Percentiles rank a stretch among this genome's conserved stretches.
Evolutionary conservation across 2,888 invertebrate genomes (phyloP).

Genomic region (Calameuta idolon): DNA sequence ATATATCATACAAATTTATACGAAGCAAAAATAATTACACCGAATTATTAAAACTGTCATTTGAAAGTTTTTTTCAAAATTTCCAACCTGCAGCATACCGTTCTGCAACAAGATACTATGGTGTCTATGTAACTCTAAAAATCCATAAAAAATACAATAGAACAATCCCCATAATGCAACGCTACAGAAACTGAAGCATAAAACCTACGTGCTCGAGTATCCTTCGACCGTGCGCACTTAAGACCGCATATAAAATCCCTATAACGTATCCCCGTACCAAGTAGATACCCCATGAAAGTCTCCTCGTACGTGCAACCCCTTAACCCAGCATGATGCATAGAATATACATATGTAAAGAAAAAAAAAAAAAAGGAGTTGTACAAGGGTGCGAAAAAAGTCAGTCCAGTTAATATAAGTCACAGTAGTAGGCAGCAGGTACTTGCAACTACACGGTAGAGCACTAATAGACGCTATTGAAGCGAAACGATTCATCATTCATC

Average conservation of each 20-base stretch:
- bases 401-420: background rate
- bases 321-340: background rate
- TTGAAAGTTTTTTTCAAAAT: background rate
- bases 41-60: background rate
- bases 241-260: background rate
- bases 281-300: background rate
- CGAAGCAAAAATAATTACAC: background rate
- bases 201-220: background rate
- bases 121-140: background rate
- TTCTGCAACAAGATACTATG: background rate
- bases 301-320: background rate
- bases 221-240: background rate
- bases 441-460: background rate
- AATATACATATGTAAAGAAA: background rate
- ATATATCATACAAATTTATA: background rate
- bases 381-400: background rate
- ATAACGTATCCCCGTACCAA: background rate
- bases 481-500: conserved; percentile 21
- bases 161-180: background rate
- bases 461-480: background rate
- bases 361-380: too few relatives aligned
- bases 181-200: background rate
- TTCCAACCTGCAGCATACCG: background rate
- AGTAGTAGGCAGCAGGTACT: background rate
- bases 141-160: background rate